Percentiles rank a stretch among this genome's conserved stretches.
These are phyloP conservation scores for Pristionchus japonicus DNA, from an alignment of 2,888 invertebrate species.

Conservation along the genomic window DNA sequence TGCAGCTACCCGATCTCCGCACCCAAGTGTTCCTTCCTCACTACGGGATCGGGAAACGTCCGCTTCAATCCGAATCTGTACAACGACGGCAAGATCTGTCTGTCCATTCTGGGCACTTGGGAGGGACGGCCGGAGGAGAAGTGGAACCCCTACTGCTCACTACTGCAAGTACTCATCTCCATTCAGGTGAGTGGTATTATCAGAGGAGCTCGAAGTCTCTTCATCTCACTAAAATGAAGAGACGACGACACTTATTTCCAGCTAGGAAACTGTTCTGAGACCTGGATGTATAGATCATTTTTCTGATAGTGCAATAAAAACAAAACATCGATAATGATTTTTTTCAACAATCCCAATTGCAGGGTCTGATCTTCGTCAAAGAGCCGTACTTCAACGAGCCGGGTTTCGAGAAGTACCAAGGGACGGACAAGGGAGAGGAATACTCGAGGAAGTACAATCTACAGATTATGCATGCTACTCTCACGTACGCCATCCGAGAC, in stretches of 20 bases:
- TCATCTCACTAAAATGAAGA: too few species aligned
- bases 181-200: slow-evolving; percentile 71
- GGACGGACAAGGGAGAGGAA: slow-evolving; percentile 71
- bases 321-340: not conserved
- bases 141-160: slow-evolving; percentile 74
- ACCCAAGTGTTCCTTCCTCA: slow-evolving; percentile 80
- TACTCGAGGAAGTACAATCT: slow-evolving; percentile 72
- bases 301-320: not conserved
- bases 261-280: too few species aligned
- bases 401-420: slow-evolving; percentile 78
- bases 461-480: slow-evolving; percentile 74
- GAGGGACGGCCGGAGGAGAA: slow-evolving; percentile 75
- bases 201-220: not conserved
- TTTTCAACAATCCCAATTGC: too few species aligned
- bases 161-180: slow-evolving; percentile 74
- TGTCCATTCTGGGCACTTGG: slow-evolving; percentile 74
- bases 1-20: slow-evolving; percentile 79
- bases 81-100: slow-evolving; percentile 79
- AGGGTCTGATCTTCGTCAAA: slow-evolving; percentile 80
- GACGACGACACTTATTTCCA: too few species aligned
- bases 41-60: slow-evolving; percentile 80
- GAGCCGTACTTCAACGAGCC: slow-evolving; percentile 82
- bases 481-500: slow-evolving; percentile 74
- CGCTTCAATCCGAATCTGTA: slow-evolving; percentile 82
- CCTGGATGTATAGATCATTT: too few species aligned